Conservation (phyloP, 2,797 vertebrate species). For the Trichosurus vulpecula region DNA sequence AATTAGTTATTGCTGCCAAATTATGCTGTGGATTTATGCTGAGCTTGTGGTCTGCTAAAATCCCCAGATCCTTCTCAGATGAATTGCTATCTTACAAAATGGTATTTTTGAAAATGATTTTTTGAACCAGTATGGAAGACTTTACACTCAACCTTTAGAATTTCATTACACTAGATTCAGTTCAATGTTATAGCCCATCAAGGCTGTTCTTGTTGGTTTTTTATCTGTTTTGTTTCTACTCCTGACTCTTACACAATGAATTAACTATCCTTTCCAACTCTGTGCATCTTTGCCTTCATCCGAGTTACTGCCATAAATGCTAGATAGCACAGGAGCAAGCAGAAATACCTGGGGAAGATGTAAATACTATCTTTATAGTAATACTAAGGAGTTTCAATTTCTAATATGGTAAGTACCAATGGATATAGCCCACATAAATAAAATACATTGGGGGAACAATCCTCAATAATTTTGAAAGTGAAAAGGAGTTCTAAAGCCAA, state of each 20-base stretch:
- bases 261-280: not conserved
- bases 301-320: not conserved
- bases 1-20: not conserved
- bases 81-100: not conserved
- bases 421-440: not conserved
- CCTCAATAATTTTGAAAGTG: not conserved
- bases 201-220: not conserved
- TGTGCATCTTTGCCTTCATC: not conserved
- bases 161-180: not conserved
- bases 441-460: not conserved
- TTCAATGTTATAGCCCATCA: not conserved
- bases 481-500: not conserved
- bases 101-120: not conserved
- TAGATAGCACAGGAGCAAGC: not conserved
- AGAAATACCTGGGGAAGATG: not conserved
- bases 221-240: not conserved
- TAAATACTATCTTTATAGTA: not conserved
- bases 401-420: not conserved
- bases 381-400: not conserved
- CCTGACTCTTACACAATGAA: not conserved
- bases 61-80: not conserved
- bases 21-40: not conserved
- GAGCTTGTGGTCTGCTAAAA: not conserved
- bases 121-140: not conserved
- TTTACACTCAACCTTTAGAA: not conserved